Evolutionary conservation across 2,888 invertebrate genomes (phyloP).

Genomic region (Stenichneumon culpator): DNA sequence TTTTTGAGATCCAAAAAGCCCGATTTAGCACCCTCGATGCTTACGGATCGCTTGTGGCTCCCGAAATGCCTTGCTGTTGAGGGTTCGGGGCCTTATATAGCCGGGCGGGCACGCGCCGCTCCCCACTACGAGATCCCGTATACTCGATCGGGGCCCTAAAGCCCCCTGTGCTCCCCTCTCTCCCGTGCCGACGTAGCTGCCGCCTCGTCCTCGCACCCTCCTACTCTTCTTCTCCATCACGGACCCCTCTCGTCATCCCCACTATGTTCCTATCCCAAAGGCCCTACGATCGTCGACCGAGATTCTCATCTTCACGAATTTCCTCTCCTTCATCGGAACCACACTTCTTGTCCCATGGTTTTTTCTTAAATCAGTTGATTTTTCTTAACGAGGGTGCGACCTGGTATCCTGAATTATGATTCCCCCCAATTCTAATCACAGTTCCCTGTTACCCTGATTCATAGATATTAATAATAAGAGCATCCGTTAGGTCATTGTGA

Average conservation of each 20-base stretch:
- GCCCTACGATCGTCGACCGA: constrained; percentile 78
- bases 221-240: constrained; percentile 66
- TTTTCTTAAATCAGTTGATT: constrained; percentile 1
- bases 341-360: neutral
- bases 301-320: constrained; percentile 81
- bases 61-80: constrained; percentile 84
- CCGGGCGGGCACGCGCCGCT: constrained; percentile 88
- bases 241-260: constrained; percentile 71
- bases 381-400: constrained; percentile 30
- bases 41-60: constrained; percentile 81
- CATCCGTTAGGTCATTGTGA: neutral
- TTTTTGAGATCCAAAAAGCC: constrained; percentile 43
- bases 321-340: constrained; percentile 22
- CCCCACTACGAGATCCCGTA: constrained; percentile 86
- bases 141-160: constrained; percentile 85
- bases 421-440: neutral
- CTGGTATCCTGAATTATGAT: neutral
- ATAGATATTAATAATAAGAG: neutral
- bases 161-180: constrained; percentile 78
- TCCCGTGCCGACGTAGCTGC: constrained; percentile 72
- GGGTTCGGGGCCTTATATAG: constrained; percentile 85
- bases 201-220: constrained; percentile 74
- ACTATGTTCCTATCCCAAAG: constrained; percentile 81
- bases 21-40: constrained; percentile 78
- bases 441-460: neutral